Evolutionary conservation across 2,797 vertebrate genomes (phyloP).

Genomic region (Diceros bicornis): DNA sequence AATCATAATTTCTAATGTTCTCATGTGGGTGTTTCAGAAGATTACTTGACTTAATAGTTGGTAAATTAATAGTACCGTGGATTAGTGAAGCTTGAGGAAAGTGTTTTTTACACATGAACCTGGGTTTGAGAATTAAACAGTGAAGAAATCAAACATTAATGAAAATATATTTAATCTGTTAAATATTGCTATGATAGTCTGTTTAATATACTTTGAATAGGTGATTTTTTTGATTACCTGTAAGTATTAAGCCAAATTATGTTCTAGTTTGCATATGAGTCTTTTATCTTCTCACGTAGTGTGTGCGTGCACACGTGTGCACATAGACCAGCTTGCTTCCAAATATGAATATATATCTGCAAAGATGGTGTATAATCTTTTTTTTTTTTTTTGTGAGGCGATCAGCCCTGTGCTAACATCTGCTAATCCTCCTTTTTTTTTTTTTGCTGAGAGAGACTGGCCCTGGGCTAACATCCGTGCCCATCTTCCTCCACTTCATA

Average conservation of each 20-base stretch:
- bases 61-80: slow-evolving; percentile 4
- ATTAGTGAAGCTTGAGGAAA: neutral
- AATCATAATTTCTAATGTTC: neutral
- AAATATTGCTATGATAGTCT: neutral
- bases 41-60: slow-evolving; percentile 51
- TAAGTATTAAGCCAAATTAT: neutral
- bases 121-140: slow-evolving; percentile 48
- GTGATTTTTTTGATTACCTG: slow-evolving; percentile 2
- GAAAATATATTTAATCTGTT: slow-evolving; percentile 24
- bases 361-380: neutral
- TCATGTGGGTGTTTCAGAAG: neutral
- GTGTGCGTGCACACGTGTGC: neutral
- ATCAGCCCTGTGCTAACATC: too few relatives aligned
- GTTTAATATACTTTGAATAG: neutral
- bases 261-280: neutral
- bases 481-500: too few relatives aligned
- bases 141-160: slow-evolving; percentile 38
- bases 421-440: too few relatives aligned
- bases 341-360: neutral
- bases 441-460: too few relatives aligned
- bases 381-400: too few relatives aligned
- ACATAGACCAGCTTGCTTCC: neutral
- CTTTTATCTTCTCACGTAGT: neutral
- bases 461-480: too few relatives aligned
- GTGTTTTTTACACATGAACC: slow-evolving; percentile 2